phyloP scores from a whole-genome alignment of 2,797 vertebrate genomes.

The Gallirallus australis region DNA sequence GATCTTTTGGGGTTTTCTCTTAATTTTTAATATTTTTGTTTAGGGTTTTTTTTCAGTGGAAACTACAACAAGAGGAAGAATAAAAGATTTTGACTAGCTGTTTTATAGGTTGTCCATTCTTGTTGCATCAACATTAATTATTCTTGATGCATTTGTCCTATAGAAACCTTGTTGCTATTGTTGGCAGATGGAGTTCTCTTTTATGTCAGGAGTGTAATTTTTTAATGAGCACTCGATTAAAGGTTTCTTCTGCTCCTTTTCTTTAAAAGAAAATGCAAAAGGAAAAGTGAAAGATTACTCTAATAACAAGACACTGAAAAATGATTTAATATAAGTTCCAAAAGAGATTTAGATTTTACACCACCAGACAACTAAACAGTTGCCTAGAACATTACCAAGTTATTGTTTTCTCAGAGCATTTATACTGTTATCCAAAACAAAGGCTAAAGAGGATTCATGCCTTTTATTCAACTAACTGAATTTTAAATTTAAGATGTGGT shows the following conservation, averaged over 20 bases:
- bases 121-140: conserved; percentile 56
- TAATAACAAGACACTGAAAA: conserved; percentile 5
- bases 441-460: neutral
- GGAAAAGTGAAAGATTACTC: neutral
- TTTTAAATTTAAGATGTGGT: neutral
- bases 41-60: neutral
- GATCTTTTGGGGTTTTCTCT: neutral
- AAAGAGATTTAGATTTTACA: neutral
- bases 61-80: neutral
- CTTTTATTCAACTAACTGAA: neutral
- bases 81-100: conserved; percentile 40
- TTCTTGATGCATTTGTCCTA: conserved; percentile 48
- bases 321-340: neutral
- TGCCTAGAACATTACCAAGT: neutral
- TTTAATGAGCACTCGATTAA: conserved; percentile 52
- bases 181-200: conserved; percentile 50
- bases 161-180: conserved; percentile 42
- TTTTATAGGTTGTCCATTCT: conserved; percentile 47
- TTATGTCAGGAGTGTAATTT: conserved; percentile 42
- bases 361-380: neutral
- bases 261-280: conserved; percentile 28
- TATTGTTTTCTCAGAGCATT: neutral
- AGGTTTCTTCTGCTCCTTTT: conserved; percentile 16
- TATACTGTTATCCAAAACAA: neutral
- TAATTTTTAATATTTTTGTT: neutral